Conservation (phyloP, 1,140 invertebrate species). For the Calliphora vicina region DNA sequence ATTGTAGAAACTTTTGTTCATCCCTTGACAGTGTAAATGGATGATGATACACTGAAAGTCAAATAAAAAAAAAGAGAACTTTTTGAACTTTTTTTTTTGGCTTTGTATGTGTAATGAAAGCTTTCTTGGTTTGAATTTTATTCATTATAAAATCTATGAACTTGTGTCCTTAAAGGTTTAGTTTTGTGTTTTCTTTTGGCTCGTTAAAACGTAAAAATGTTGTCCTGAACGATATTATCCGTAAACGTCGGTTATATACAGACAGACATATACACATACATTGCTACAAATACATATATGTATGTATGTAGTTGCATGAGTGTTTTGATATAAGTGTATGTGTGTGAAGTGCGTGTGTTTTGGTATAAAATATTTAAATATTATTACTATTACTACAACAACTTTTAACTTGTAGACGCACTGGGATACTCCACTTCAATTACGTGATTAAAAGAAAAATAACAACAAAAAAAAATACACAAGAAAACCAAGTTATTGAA, state of each 20-base stretch:
- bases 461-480: too few species aligned
- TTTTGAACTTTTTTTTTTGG: slow-evolving; percentile 12
- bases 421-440: not conserved
- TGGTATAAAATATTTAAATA: not conserved
- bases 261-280: not conserved
- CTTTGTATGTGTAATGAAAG: not conserved
- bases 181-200: not conserved
- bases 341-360: not conserved
- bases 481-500: not conserved
- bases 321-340: not conserved
- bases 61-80: not conserved
- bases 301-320: not conserved
- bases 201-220: not conserved
- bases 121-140: not conserved
- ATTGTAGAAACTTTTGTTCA: too few species aligned
- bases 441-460: not conserved
- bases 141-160: slow-evolving; percentile 8
- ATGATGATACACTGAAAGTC: not conserved
- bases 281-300: not conserved
- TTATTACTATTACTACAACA: not conserved
- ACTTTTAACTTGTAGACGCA: not conserved
- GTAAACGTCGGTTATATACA: not conserved
- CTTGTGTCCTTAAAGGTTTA: slow-evolving; percentile 22
- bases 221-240: not conserved
- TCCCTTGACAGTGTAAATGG: too few species aligned